Conservation (phyloP, 1,140 invertebrate species). For the Lucilia cuprina region DNA sequence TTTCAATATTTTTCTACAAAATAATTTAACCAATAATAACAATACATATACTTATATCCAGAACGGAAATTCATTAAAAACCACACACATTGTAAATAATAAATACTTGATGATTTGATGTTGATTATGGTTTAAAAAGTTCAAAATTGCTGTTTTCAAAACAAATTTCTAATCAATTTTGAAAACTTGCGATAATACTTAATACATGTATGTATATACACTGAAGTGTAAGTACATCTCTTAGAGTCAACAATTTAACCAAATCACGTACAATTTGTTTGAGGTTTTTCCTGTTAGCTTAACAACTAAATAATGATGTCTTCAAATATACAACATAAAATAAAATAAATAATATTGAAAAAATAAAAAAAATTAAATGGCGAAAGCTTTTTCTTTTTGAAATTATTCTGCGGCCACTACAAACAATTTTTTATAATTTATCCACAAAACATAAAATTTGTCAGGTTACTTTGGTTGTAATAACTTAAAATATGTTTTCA, state of each 20-base stretch:
- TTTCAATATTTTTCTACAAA: too few relatives aligned
- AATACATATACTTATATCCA: neutral
- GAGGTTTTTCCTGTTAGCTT: constrained; percentile 24
- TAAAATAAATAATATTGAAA: too few relatives aligned
- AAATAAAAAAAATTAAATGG: neutral
- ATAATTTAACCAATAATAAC: neutral
- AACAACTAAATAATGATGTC: neutral
- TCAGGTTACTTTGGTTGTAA: too few relatives aligned
- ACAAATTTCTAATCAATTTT: too few relatives aligned
- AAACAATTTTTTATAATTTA: neutral
- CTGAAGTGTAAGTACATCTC: neutral
- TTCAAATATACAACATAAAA: too few relatives aligned
- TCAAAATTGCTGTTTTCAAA: too few relatives aligned
- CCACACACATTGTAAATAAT: constrained; percentile 28
- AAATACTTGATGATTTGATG: neutral
- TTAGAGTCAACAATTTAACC: neutral
- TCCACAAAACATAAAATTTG: too few relatives aligned
- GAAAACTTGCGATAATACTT: neutral
- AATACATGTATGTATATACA: neutral
- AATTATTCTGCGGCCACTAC: neutral
- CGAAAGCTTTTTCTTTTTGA: neutral
- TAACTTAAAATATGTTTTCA: too few relatives aligned
- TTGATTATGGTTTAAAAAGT: too few relatives aligned
- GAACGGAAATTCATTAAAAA: constrained; percentile 33
- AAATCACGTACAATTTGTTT: constrained; percentile 15